Conservation (phyloP, 2,797 vertebrate genomes). For the Ptychadena robeensis region DNA sequence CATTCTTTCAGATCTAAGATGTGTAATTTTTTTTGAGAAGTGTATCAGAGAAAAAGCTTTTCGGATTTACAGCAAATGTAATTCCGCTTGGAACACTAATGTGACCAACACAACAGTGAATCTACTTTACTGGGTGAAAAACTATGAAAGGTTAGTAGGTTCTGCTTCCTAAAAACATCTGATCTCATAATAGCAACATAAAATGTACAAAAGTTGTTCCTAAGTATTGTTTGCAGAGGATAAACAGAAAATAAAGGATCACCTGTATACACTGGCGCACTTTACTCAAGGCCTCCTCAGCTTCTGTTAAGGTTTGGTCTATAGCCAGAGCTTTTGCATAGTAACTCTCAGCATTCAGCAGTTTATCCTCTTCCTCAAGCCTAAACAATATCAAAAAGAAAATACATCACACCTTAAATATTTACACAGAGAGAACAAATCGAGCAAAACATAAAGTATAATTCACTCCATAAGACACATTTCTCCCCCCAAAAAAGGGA, state of each 20-base stretch:
- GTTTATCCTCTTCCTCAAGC: conserved; percentile 93
- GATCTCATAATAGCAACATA: not conserved
- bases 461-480: too few species aligned
- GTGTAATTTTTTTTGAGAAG: too few species aligned
- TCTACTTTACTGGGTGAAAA: not conserved
- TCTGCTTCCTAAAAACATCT: too few species aligned
- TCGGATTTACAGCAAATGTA: too few species aligned
- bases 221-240: not conserved
- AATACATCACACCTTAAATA: not conserved
- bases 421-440: not conserved
- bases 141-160: not conserved
- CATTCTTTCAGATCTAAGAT: too few species aligned
- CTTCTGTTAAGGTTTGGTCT: conserved; percentile 88
- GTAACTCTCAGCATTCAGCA: conserved; percentile 90
- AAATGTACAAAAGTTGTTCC: not conserved
- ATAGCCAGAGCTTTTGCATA: conserved; percentile 90
- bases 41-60: too few species aligned
- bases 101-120: too few species aligned
- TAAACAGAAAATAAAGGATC: conserved; percentile 84
- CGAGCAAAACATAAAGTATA: not conserved
- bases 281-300: conserved; percentile 88
- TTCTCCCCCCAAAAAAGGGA: too few species aligned
- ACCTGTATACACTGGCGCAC: conserved; percentile 94
- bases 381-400: conserved; percentile 69
- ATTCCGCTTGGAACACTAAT: too few species aligned